Conservation (phyloP, 2,113 vertebrate genomes). For the Centropus bengalensis region DNA sequence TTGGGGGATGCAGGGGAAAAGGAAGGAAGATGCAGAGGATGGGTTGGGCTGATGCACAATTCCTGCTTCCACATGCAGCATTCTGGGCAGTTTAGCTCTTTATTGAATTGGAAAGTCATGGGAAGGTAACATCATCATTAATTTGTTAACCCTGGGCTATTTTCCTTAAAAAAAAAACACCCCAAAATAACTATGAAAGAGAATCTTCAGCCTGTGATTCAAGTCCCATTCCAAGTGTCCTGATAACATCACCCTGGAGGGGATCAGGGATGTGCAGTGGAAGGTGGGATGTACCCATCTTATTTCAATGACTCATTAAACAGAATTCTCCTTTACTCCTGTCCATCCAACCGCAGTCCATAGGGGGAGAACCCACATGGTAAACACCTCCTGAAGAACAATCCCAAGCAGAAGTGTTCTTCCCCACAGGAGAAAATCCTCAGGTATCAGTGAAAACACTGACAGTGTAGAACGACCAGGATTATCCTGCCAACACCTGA, state of each 20-base stretch:
- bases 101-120: neutral
- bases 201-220: neutral
- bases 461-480: neutral
- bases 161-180: neutral
- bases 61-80: neutral
- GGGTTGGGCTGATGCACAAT: neutral
- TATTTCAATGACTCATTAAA: neutral
- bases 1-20: neutral
- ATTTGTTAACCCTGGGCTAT: neutral
- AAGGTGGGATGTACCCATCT: neutral
- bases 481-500: neutral
- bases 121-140: neutral
- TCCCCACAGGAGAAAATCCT: neutral
- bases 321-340: neutral
- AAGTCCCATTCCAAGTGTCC: neutral
- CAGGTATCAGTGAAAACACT: neutral
- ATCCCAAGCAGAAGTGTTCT: neutral
- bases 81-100: conserved; percentile 7
- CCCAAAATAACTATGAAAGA: neutral
- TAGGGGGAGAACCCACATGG: neutral
- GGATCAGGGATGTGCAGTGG: neutral
- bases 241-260: neutral
- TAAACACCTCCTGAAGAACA: neutral
- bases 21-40: neutral
- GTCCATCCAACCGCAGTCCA: neutral